Evolutionary conservation across 2,888 invertebrate genomes (phyloP), one percentile per base, ranked within the genome.

Genomic region (Oscheius sp.): DNA sequence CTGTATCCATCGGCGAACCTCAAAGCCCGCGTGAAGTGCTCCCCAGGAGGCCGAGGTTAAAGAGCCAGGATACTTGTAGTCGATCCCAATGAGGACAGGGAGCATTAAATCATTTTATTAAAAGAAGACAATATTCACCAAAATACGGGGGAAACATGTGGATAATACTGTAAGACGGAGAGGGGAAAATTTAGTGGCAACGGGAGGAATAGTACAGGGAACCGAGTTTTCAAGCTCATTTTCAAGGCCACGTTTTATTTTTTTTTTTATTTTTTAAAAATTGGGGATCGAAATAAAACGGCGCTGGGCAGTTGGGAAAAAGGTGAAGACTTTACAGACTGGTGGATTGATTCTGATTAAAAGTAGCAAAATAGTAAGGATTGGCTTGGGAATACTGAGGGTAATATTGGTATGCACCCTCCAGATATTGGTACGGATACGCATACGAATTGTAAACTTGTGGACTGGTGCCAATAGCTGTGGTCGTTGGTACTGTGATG

Each of bases 371-470:
- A 49, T 74, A 77, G 46, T 76, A 78, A 25, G 75, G 73, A 23
- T 49, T 64, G 21, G 73, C 56, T 18, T 53, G 45, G 18, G 55
- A 55, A 46, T 72, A 72, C 46, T 49, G 35, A 9, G 61, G 63
- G 21, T 71, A 71, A 46, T 72, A 72, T n/a, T 35, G 52, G 18
- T 52, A 52, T n/a, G 46, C 52, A 27, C 59, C 21, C 35, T 72
- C 66, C 21, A 72, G 56, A 13, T 25, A n/a, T 41, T 43, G 49
- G 45, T 70, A 73, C 25, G 73, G 77, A 27, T 58, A 56, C 21
- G 73, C 73, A 45, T 77, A 78, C 9, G 70, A 59, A 61, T 76
- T 75, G 53, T 80, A 78, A 13, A 78, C 75, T 16, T 75, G 55
- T 3, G 76, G 72, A 56, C 72, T 56, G 52, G 52, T 66, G 52